phyloP scores from a whole-genome alignment of 2,888 invertebrate species.

The Spodoptera picta region DNA sequence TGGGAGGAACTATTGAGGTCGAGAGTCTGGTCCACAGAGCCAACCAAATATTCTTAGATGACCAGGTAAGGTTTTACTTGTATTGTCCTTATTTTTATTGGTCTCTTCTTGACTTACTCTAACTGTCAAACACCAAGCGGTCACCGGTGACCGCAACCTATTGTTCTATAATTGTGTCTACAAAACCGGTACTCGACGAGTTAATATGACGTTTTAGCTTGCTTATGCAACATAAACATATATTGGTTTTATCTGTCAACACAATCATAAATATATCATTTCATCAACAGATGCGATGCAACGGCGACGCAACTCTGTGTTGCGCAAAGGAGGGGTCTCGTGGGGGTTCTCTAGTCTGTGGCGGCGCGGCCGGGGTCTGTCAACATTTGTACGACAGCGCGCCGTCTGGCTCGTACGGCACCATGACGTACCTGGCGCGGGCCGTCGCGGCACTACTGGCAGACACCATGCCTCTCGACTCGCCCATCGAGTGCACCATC shows the following conservation, averaged over 20 bases:
- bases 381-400: constrained; percentile 99
- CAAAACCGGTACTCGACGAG: no score
- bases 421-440: constrained; percentile 98
- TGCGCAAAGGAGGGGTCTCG: constrained; percentile 95
- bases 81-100: no score
- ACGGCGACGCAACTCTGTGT: constrained; percentile 97
- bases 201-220: no score
- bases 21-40: constrained; percentile 98
- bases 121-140: no score
- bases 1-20: constrained; percentile 95
- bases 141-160: no score
- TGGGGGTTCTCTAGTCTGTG: constrained; percentile 93
- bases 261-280: no score
- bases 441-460: constrained; percentile 92
- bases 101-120: no score
- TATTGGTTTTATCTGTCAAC: no score
- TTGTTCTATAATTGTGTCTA: no score
- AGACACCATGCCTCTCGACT: constrained; percentile 92
- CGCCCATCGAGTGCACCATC: constrained; percentile 94
- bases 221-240: no score
- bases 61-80: constrained; percentile 91
- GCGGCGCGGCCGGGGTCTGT: constrained; percentile 98
- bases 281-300: constrained; percentile 90
- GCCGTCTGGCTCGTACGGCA: constrained; percentile 98
- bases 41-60: constrained; percentile 97